phyloP scores from a whole-genome alignment of 2,888 invertebrate species.

The Baccha elongata region DNA sequence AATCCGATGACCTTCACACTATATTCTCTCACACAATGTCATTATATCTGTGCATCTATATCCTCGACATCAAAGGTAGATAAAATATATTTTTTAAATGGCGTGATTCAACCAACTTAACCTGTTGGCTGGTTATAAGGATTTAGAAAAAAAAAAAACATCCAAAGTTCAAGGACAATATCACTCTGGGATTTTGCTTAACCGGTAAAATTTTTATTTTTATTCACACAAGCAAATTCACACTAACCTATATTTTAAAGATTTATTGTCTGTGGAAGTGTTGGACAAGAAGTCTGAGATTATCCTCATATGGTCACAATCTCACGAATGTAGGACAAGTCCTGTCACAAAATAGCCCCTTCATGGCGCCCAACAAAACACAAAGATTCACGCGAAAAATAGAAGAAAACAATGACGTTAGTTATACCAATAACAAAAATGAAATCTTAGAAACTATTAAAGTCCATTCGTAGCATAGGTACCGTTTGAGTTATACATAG shows the following conservation, averaged over 20 bases:
- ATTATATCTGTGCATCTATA: too few relatives aligned
- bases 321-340: slow-evolving; percentile 24
- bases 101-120: slow-evolving; percentile 24
- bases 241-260: slow-evolving; percentile 6
- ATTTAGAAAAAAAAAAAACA: background rate
- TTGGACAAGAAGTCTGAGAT: slow-evolving; percentile 15
- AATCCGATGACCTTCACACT: slow-evolving; percentile 48
- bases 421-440: slow-evolving; percentile 6
- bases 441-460: slow-evolving; percentile 38
- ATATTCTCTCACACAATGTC: slow-evolving; percentile 1
- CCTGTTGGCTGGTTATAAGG: slow-evolving; percentile 24
- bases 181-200: slow-evolving; percentile 6
- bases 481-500: background rate
- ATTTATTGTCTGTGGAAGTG: slow-evolving; percentile 47
- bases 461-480: slow-evolving; percentile 35
- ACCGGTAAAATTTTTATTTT: slow-evolving; percentile 9
- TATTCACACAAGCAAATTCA: background rate
- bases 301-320: slow-evolving; percentile 25
- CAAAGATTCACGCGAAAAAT: slow-evolving; percentile 20
- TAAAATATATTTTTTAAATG: slow-evolving; percentile 21
- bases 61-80: slow-evolving; percentile 43
- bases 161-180: slow-evolving; percentile 34
- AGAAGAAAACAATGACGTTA: background rate
- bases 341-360: slow-evolving; percentile 41
- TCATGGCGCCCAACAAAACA: slow-evolving; percentile 28